Base-by-base conservation (phyloP, 1,140 invertebrate genomes). In the Sitophilus oryzae region DNA sequence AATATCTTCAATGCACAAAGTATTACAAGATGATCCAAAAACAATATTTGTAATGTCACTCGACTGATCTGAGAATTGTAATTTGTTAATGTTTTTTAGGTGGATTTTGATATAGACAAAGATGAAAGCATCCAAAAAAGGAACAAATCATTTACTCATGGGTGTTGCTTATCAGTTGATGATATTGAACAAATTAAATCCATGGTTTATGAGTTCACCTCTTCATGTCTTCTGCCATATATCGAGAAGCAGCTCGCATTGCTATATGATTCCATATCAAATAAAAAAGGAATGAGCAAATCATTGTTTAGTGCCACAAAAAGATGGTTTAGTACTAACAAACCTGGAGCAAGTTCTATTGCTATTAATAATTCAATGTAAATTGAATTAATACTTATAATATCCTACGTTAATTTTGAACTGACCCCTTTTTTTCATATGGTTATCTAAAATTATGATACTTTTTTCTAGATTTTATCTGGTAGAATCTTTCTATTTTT, bases 261-360 rank as follows among this genome's bases (percentile, higher is more conserved):
- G 46, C 72, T 97, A 15, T 88, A 85, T 73, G 93, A 97, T 69
- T 81, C 88, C 57, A 87, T 86, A 52, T 82, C 86, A 15, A 91
- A 89, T 66, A 89, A 89, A 66, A 95, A 95, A 75, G 90, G 91
- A 6, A 85, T 96, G 0, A 93, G 92, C 69, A 82, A 91, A 66
- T 94, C 92, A 1, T 74, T 98, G 34, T 81, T 97, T 40, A 93
- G 89, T 74, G 93, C 91, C 6, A 95, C 93, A 5, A 95, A 93
- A 76, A 79, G 94, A 63, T 94, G 91, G 88, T 96, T 97, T 76
- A 91, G 88, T 25, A 87, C 88, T 9, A 91, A 83, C 66, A 94
- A 93, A 73, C 82, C 86, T 18, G 86, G 88, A 38, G 79, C 74
- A 42, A 62, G 59, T 56, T 45, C 56, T 43, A 45, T 54, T 19